Percentiles rank a stretch among this genome's conserved stretches.
These are phyloP conservation scores for Urocolius indicus DNA, from an alignment of 2,113 vertebrate genomes.

Conservation along the genomic window DNA sequence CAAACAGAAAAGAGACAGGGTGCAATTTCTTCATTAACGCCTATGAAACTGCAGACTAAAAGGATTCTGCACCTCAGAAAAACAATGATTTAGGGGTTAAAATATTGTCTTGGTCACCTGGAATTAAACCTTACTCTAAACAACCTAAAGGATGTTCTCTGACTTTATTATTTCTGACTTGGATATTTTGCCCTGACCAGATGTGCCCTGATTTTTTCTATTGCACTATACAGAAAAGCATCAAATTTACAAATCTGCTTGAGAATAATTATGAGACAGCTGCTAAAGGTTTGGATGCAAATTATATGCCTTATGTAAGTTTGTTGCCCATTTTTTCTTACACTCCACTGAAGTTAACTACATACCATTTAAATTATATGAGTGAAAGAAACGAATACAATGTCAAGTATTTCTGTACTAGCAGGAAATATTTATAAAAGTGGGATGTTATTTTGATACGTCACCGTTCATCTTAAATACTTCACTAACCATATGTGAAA, in stretches of 20 bases:
- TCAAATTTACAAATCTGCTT: neutral
- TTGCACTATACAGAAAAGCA: neutral
- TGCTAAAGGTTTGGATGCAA: neutral
- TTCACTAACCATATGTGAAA: neutral
- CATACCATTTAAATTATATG: neutral
- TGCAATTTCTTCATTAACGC: neutral
- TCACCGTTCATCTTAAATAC: neutral
- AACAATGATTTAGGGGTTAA: neutral
- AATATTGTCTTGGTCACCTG: neutral
- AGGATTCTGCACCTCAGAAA: neutral
- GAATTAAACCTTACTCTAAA: neutral
- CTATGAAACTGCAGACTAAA: neutral
- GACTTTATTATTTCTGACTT: neutral
- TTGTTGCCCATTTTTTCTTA: neutral
- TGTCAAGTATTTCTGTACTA: neutral
- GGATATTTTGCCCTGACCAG: neutral
- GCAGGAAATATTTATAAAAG: neutral
- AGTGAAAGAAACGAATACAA: neutral
- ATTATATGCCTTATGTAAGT: neutral
- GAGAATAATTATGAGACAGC: neutral
- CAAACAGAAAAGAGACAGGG: neutral
- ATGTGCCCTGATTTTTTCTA: neutral
- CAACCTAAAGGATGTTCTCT: neutral
- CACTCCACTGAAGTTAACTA: neutral
- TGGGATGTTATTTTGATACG: neutral